Conservation (phyloP, 2,797 vertebrate species). For the Hoplostethus atlanticus region DNA sequence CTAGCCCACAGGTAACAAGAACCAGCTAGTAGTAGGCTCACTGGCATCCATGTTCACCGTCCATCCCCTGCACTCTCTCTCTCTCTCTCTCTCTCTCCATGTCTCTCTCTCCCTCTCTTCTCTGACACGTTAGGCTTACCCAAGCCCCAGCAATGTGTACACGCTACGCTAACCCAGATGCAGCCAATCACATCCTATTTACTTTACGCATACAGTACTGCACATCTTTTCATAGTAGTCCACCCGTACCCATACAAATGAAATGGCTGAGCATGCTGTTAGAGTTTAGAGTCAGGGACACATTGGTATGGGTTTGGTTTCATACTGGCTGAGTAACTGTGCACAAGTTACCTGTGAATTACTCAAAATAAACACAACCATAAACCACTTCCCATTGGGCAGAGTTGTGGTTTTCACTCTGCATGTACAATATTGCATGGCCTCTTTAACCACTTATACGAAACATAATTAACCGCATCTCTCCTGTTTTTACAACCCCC, state of each 20-base stretch:
- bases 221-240: neutral
- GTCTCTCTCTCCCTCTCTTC: constrained; percentile 32
- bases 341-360: neutral
- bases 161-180: neutral
- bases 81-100: constrained; percentile 10
- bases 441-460: neutral
- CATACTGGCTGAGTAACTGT: neutral
- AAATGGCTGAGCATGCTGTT: constrained; percentile 41
- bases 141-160: too few species aligned
- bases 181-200: neutral
- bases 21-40: constrained; percentile 45
- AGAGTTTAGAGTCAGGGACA: constrained; percentile 12
- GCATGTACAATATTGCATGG: constrained; percentile 55
- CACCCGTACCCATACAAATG: too few species aligned
- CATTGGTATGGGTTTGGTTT: neutral
- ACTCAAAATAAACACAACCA: neutral
- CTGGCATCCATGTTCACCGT: constrained; percentile 2
- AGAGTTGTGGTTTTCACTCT: constrained; percentile 12
- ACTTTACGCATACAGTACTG: neutral
- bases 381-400: neutral
- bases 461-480: too few species aligned
- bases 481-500: neutral
- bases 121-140: too few species aligned
- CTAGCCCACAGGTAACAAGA: constrained; percentile 92
- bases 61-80: neutral